phyloP scores from a whole-genome alignment of 2,888 invertebrate species.

The Salpingus planirostris region DNA sequence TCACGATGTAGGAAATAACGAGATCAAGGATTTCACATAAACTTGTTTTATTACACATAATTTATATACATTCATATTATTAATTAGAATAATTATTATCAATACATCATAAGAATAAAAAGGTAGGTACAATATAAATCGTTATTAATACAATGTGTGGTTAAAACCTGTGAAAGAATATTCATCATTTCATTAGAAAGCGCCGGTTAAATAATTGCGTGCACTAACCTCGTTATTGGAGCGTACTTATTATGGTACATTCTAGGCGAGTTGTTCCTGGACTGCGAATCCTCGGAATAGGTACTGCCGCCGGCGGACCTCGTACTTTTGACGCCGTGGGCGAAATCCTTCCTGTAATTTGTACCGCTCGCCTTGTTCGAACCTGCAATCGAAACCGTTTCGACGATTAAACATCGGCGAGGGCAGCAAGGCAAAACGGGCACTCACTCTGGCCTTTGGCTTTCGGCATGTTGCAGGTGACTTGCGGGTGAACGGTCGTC shows the following conservation, averaged over 20 bases:
- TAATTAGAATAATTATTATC: no score
- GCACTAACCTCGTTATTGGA: constrained; percentile 27
- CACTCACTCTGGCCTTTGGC: constrained; percentile 20
- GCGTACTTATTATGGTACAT: constrained; percentile 26
- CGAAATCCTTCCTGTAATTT: constrained; percentile 67
- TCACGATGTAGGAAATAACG: no score
- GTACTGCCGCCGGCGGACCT: constrained; percentile 47
- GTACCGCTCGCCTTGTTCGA: constrained; percentile 41
- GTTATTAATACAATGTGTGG: no score
- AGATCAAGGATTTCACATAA: no score
- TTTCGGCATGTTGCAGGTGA: constrained; percentile 52
- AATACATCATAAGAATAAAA: no score
- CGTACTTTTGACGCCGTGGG: constrained; percentile 49
- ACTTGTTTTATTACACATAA: not conserved
- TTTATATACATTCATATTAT: not conserved
- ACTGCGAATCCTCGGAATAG: constrained; percentile 45
- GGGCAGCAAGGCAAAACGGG: no score
- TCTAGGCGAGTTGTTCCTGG: constrained; percentile 28
- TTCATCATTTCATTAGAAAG: no score
- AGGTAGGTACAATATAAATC: no score
- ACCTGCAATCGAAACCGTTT: no score
- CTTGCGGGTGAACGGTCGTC: constrained; percentile 49
- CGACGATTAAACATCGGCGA: no score
- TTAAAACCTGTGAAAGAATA: no score
- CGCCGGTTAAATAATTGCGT: not conserved